A percentile compares a stretch with the other conserved stretches of the same genome.
Conservation (phyloP, 2,888 invertebrate species). For the Chromoteleia sp. region DNA sequence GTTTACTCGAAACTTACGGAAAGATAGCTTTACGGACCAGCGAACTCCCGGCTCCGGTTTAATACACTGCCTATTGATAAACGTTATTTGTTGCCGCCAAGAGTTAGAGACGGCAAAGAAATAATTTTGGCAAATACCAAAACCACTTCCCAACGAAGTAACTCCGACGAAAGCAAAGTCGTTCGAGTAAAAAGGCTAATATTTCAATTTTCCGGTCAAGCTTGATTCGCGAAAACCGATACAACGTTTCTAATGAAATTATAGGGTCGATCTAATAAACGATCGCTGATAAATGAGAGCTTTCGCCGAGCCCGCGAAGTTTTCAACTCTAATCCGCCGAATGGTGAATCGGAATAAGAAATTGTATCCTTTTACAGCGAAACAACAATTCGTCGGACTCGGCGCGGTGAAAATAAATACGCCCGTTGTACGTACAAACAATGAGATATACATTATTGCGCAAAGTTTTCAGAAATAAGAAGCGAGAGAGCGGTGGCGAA, state of each 20-base stretch:
- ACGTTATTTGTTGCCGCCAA: conserved; percentile 16
- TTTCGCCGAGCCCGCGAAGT: conserved; percentile 5
- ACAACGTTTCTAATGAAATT: conserved; percentile 12
- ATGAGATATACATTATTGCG: conserved; percentile 11
- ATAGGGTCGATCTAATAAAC: conserved; percentile 14
- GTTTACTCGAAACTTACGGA: conserved; percentile 45
- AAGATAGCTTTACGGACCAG: conserved; percentile 42
- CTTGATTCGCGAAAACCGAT: background rate
- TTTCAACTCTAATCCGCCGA: conserved; percentile 24
- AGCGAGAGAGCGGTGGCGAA: background rate
- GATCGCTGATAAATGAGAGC: too few relatives aligned
- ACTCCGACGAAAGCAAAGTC: background rate
- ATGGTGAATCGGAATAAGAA: conserved; percentile 2
- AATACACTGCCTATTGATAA: conserved; percentile 51
- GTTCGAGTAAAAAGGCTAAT: background rate
- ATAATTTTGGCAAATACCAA: conserved; percentile 8
- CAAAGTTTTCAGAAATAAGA: conserved; percentile 8
- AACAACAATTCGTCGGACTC: background rate
- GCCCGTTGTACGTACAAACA: conserved; percentile 2
- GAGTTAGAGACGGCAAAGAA: conserved; percentile 1
- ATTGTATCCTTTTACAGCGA: conserved; percentile 6
- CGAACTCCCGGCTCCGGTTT: conserved; percentile 23
- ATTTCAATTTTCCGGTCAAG: background rate
- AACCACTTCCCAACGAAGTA: background rate
- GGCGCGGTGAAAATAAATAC: conserved; percentile 10